A percentile compares a stretch with the other conserved stretches of the same genome.
Conservation (phyloP, 2,797 vertebrate genomes). For the Hippocampus kuda region DNA sequence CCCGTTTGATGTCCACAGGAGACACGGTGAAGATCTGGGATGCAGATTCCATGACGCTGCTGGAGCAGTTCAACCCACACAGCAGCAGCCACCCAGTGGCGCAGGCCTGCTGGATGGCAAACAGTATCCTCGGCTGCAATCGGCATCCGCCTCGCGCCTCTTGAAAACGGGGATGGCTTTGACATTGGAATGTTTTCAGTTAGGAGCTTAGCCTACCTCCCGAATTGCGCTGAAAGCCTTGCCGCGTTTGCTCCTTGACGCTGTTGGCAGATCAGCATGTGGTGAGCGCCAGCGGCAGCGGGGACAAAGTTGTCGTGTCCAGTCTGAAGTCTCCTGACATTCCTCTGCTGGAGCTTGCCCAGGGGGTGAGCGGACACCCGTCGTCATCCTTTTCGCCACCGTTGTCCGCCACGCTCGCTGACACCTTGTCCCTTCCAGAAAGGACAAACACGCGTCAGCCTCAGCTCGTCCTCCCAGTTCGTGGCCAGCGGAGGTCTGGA, state of each 20-base stretch:
- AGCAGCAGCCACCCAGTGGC: conserved; percentile 68
- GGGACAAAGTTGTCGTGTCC: conserved; percentile 90
- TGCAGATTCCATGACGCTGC: conserved; percentile 71
- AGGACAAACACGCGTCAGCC: conserved; percentile 82
- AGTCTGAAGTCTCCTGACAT: conserved; percentile 82
- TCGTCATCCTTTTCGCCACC: neutral
- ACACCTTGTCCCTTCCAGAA: conserved; percentile 60
- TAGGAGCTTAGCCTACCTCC: neutral
- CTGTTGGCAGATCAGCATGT: conserved; percentile 81
- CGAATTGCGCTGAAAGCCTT: no score
- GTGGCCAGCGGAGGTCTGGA: conserved; percentile 87
- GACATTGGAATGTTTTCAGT: neutral
- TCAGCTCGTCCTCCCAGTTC: conserved; percentile 81
- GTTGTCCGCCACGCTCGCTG: no score
- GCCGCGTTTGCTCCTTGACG: conserved; percentile 46
- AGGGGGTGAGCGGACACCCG: conserved; percentile 78
- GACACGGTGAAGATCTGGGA: conserved; percentile 97
- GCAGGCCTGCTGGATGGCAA: conserved; percentile 88
- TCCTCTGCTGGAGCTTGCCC: conserved; percentile 81
- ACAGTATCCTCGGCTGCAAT: conserved; percentile 80
- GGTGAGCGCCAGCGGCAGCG: conserved; percentile 81
- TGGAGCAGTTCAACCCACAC: conserved; percentile 93
- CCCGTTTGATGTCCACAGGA: conserved; percentile 82
- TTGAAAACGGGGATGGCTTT: no score
- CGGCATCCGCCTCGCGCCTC: neutral